Percentiles rank a stretch among this genome's conserved stretches.
phyloP scores from a whole-genome alignment of 37 sponge, comb jelly and placozoan species.

The Spongilla lacustris region DNA sequence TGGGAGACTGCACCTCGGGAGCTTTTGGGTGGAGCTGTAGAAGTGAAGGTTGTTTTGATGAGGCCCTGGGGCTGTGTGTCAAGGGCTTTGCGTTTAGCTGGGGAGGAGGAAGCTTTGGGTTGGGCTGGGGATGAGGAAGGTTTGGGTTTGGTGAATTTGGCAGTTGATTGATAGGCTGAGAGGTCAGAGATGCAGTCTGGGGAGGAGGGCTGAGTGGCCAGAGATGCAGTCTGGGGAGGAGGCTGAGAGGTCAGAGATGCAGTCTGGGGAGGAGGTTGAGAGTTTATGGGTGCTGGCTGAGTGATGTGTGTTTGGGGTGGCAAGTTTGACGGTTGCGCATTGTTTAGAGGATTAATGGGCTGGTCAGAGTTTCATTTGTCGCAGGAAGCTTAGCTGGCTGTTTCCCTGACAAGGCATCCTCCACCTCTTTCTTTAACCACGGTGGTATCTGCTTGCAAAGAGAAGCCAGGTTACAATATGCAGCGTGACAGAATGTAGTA shows the following conservation, averaged over 20 bases:
- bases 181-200: neutral
- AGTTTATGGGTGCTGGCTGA: neutral
- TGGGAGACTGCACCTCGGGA: neutral
- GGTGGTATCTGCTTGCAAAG: slow-evolving; percentile 26
- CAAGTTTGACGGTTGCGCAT: neutral
- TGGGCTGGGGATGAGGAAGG: neutral
- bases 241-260: neutral
- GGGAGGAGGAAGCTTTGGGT: neutral
- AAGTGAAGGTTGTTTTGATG: neutral
- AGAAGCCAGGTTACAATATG: neutral
- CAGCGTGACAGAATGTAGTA: too few species aligned
- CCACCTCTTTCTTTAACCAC: slow-evolving; percentile 35
- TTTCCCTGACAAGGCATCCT: neutral
- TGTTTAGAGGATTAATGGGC: neutral
- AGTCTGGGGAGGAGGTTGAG: neutral
- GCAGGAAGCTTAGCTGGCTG: neutral
- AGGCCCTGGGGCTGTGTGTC: neutral
- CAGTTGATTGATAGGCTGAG: neutral
- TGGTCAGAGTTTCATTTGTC: neutral
- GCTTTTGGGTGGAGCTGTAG: neutral
- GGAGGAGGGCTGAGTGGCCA: neutral
- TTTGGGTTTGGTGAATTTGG: neutral
- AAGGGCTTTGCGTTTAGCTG: neutral
- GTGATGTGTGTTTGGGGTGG: neutral
- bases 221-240: neutral